Base-by-base conservation (phyloP, 2,797 vertebrate genomes). In the Mormyrus proboscirostris region DNA sequence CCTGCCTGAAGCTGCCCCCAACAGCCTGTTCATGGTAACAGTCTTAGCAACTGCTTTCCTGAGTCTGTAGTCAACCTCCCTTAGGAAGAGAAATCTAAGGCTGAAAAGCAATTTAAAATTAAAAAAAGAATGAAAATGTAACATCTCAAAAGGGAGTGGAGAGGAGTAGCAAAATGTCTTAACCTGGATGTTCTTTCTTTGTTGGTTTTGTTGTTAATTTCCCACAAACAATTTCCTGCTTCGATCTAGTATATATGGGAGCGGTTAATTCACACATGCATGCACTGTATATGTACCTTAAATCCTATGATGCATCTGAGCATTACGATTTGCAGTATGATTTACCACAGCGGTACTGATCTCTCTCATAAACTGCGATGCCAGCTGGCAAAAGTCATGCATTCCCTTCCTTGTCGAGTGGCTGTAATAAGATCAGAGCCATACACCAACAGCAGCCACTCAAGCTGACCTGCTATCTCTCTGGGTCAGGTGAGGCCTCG, bases 11-110 rank as follows among this genome's bases (percentile, higher is more conserved):
- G 47, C 19, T 55, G 69, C 88, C 88, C 9, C 57, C 79, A 22
- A n/a, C 55, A 47, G 59, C 57, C 82, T 57, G 22, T 86, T 89
- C 47, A 86, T 69, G 59, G 33, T 89, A 89, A 89, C 88, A 89
- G 88, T 89, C 88, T 86, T n/a, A 86, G 19, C 88, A 69, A 38
- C 41, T 86, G 25, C 65, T 79, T 88, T 73, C 65, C 29, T 41
- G n/a, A 89, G 88, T 73, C 88, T 62, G 7, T 29, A 89, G 88
- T 7, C 57, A 65, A 57, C 57, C 88, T 62, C 57, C 73, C 41
- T 38, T 47, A 44, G 79, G 49, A 83, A 41, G 44, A 65, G 47
- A 47, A 38, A 41, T 59, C n/a, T 65, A 41, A 29, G 29, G 62
- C 62, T 57, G 51, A 83, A 49, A 53, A 88, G 47, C 33, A 57